phyloP scores from a whole-genome alignment of 2,113 vertebrate genomes.

The Ptilonorhynchus violaceus region DNA sequence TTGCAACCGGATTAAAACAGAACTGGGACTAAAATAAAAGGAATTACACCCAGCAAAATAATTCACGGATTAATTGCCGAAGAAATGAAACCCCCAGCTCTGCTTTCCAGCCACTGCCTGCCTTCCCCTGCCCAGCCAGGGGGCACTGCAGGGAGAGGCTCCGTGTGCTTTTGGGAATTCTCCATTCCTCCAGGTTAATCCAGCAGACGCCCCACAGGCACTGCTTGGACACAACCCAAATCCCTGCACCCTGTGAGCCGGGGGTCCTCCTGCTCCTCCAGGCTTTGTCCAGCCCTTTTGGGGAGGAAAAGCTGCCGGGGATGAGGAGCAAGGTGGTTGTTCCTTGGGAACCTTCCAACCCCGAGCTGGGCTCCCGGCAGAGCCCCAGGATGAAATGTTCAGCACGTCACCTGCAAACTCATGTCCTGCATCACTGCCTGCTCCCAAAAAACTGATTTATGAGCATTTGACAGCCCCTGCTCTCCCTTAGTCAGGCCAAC shows the following conservation, averaged over 20 bases:
- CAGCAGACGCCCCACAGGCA: background rate
- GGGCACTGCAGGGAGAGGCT: background rate
- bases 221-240: background rate
- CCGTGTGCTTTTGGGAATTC: background rate
- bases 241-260: background rate
- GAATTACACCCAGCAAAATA: background rate
- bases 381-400: background rate
- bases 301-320: background rate
- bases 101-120: background rate
- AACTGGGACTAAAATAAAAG: background rate
- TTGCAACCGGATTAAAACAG: background rate
- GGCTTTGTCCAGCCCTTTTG: background rate
- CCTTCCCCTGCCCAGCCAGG: background rate
- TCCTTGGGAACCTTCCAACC: background rate
- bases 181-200: background rate
- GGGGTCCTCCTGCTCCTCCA: background rate
- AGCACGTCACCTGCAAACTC: background rate
- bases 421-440: rapidly evolving
- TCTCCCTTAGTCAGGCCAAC: background rate
- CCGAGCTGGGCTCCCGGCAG: background rate
- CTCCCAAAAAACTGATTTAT: background rate
- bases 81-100: background rate
- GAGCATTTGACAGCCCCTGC: background rate
- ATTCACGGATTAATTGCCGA: background rate
- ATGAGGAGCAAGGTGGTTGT: background rate